Evolutionary conservation across 2,888 invertebrate genomes (phyloP).

Genomic region (Tetheella fluctuosa): DNA sequence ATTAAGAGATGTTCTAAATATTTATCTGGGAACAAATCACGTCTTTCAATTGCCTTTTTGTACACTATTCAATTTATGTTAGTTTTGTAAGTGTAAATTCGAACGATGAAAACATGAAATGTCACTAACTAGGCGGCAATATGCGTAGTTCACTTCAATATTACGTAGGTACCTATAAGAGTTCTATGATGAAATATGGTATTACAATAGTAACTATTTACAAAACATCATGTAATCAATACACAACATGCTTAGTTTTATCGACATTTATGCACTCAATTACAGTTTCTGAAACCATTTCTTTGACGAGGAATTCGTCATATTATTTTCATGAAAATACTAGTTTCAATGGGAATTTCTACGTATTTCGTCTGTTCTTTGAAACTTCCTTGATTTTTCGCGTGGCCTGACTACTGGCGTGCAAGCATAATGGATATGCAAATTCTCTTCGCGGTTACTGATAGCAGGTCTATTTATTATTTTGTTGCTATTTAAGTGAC

Average conservation of each 20-base stretch:
- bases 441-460: neutral
- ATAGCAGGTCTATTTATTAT: neutral
- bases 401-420: too few relatives aligned
- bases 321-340: neutral
- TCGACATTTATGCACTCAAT: slow-evolving; percentile 2
- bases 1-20: slow-evolving; percentile 17
- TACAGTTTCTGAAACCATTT: neutral
- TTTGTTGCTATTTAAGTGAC: too few relatives aligned
- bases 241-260: slow-evolving; percentile 12
- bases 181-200: neutral
- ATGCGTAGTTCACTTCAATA: neutral
- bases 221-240: slow-evolving; percentile 29
- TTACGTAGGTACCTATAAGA: neutral
- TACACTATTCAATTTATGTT: too few relatives aligned
- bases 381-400: too few relatives aligned
- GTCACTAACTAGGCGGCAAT: neutral
- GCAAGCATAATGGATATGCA: neutral
- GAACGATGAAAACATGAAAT: neutral
- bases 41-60: too few relatives aligned
- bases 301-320: neutral
- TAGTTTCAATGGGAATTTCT: too few relatives aligned
- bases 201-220: slow-evolving; percentile 34
- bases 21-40: neutral
- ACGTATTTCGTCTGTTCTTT: too few relatives aligned
- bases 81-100: neutral